Evolutionary conservation across 1,140 invertebrate species (phyloP).

Genomic region (Lithobius niger): DNA sequence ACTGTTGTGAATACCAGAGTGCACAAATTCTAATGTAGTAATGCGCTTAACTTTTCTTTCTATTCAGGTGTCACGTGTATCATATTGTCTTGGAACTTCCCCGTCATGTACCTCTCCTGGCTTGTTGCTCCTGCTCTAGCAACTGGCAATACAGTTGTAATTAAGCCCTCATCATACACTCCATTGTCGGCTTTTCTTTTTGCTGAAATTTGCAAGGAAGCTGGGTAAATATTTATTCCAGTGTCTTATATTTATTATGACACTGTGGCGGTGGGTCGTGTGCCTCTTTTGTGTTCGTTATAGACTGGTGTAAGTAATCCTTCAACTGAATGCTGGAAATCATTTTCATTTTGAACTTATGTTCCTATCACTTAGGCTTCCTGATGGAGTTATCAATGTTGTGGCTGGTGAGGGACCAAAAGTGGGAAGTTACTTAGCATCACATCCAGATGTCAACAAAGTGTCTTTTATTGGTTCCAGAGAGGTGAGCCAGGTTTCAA

Average conservation of each 20-base stretch:
- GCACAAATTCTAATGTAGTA: too few relatives aligned
- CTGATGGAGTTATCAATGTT: slow-evolving; percentile 35
- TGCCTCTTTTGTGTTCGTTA: slow-evolving; percentile 27
- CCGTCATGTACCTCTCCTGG: slow-evolving; percentile 44
- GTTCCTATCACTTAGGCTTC: slow-evolving; percentile 38
- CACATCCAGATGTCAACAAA: slow-evolving; percentile 33
- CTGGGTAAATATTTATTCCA: slow-evolving; percentile 16
- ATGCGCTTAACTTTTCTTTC: background rate
- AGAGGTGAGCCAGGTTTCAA: too few relatives aligned
- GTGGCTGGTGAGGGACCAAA: slow-evolving; percentile 37
- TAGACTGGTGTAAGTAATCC: slow-evolving; percentile 42
- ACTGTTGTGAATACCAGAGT: too few relatives aligned
- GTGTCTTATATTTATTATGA: background rate
- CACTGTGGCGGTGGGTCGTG: background rate
- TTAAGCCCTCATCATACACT: slow-evolving; percentile 24
- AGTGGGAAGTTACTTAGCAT: slow-evolving; percentile 34
- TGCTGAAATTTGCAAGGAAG: slow-evolving; percentile 3
- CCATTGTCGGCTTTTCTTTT: background rate
- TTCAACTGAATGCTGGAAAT: slow-evolving; percentile 43
- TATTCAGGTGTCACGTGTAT: slow-evolving; percentile 33
- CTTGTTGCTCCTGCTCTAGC: slow-evolving; percentile 43
- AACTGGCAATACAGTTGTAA: slow-evolving; percentile 27
- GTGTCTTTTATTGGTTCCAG: slow-evolving; percentile 31
- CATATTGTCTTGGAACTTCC: slow-evolving; percentile 43
- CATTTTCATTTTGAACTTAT: slow-evolving; percentile 38